A percentile compares a stretch with the other conserved stretches of the same genome.
phyloP scores from a whole-genome alignment of 2,888 invertebrate species.

The Eupelmus urozonus region DNA sequence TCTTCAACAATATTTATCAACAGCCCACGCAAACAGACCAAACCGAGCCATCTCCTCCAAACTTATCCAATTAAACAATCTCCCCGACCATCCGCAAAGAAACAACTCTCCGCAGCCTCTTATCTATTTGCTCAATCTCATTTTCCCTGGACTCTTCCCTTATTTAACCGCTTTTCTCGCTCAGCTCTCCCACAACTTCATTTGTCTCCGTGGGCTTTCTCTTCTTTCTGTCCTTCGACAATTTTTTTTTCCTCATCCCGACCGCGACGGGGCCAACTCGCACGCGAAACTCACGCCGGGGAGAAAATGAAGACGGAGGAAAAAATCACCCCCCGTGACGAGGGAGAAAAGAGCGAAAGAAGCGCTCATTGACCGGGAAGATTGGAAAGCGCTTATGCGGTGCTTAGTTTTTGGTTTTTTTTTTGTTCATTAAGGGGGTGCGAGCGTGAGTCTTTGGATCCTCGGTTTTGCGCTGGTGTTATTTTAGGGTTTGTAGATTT shows the following conservation, averaged over 20 bases:
- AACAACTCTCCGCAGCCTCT: not conserved
- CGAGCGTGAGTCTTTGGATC: not conserved
- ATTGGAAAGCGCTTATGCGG: slow-evolving; percentile 25
- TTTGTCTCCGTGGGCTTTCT: slow-evolving; percentile 12
- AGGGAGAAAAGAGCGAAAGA: not conserved
- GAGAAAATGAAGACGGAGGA: slow-evolving; percentile 33
- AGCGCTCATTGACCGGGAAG: not conserved
- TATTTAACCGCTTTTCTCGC: not conserved
- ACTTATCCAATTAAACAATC: slow-evolving; percentile 15
- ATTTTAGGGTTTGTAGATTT: not conserved
- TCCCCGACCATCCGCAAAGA: not conserved
- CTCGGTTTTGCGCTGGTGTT: not conserved
- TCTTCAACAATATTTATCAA: too few species aligned
- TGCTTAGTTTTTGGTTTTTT: slow-evolving; percentile 18
- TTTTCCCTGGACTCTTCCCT: not conserved
- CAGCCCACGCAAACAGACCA: not conserved
- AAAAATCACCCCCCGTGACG: slow-evolving; percentile 32
- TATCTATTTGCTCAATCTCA: not conserved
- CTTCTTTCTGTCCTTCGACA: not conserved
- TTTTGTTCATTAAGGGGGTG: slow-evolving; percentile 5
- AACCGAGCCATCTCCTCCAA: not conserved
- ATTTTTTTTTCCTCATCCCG: slow-evolving; percentile 2
- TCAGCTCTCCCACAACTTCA: slow-evolving; percentile 13
- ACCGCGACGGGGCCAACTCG: too few species aligned
- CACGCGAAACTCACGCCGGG: not conserved